phyloP scores from a whole-genome alignment of 1,140 invertebrate genomes.

The Platyura marginata region DNA sequence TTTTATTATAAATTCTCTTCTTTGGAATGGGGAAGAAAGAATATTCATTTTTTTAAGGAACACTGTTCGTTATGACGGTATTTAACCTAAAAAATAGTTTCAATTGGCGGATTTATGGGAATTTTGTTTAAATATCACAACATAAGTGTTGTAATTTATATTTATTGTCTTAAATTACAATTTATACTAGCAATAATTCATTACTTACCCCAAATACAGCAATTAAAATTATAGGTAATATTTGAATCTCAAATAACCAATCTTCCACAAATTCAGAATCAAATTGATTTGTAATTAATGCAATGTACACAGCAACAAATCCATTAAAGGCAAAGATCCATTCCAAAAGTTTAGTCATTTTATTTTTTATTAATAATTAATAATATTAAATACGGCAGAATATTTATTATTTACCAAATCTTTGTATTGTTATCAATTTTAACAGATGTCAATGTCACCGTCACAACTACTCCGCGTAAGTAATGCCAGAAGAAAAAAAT shows the following conservation, averaged over 20 bases:
- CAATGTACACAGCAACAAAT: constrained; percentile 47
- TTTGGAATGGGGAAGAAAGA: too few species aligned
- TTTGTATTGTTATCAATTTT: too few species aligned
- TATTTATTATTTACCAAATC: too few species aligned
- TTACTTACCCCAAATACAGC: constrained; percentile 48
- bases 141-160: background rate
- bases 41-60: too few species aligned
- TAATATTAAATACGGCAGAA: too few species aligned
- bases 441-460: too few species aligned
- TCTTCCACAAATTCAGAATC: constrained; percentile 32
- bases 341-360: constrained; percentile 64
- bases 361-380: too few species aligned
- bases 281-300: constrained; percentile 36
- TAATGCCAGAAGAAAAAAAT: too few species aligned
- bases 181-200: too few species aligned
- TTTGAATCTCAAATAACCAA: constrained; percentile 36
- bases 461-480: too few species aligned
- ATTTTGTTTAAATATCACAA: background rate
- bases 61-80: constrained; percentile 3
- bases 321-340: constrained; percentile 45
- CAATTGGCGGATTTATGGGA: background rate
- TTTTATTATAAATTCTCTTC: too few species aligned
- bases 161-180: too few species aligned
- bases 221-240: constrained; percentile 44
- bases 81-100: constrained; percentile 2